phyloP scores from a whole-genome alignment of 2,797 vertebrate genomes.

The Cirrhinus mrigala region DNA sequence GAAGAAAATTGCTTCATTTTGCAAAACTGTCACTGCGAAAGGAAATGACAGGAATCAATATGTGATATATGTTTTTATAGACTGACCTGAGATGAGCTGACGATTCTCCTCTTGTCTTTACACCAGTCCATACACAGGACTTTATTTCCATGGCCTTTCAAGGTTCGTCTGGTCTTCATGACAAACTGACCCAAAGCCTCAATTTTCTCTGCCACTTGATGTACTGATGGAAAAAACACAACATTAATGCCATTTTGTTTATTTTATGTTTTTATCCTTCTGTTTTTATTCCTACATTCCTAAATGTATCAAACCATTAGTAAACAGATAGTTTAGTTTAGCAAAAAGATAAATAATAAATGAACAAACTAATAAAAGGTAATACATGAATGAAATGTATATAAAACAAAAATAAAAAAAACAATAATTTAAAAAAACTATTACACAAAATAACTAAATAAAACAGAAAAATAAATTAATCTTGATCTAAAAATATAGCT shows the following conservation, averaged over 20 bases:
- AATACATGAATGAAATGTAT: not conserved
- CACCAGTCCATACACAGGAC: conserved; percentile 99
- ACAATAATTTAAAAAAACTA: not conserved
- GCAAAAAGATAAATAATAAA: not conserved
- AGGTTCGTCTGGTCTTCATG: conserved; percentile 96
- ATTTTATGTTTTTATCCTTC: not conserved
- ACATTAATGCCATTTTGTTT: not conserved
- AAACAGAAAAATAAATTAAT: too few species aligned
- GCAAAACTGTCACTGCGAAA: not conserved
- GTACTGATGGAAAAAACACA: conserved; percentile 72
- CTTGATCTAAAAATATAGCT: not conserved
- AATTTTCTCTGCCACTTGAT: conserved; percentile 96
- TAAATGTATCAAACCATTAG: not conserved
- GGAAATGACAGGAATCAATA: not conserved
- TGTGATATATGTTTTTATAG: not conserved
- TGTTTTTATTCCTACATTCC: not conserved
- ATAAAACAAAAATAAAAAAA: not conserved
- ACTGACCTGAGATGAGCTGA: conserved; percentile 98
- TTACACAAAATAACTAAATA: not conserved
- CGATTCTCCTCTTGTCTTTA: conserved; percentile 95
- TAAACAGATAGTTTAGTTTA: not conserved
- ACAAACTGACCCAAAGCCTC: conserved; percentile 96
- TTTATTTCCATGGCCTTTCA: conserved; percentile 98
- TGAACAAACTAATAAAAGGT: not conserved
- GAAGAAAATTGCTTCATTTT: conserved; percentile 37